Base-by-base conservation (phyloP, 2,888 invertebrate genomes). In the Lottia scabra region DNA sequence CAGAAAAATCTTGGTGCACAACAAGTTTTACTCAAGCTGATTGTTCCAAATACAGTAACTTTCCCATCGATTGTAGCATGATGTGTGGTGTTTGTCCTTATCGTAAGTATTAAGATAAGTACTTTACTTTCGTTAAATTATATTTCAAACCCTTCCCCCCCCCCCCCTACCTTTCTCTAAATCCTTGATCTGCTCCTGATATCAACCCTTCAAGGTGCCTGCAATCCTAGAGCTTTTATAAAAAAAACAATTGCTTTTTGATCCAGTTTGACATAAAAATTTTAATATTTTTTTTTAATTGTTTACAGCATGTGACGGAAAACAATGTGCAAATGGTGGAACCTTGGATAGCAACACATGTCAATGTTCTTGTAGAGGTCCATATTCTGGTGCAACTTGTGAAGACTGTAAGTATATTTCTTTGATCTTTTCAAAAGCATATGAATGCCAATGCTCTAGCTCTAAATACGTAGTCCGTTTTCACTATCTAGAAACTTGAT, bases 321-420 rank as follows among this genome's bases (percentile, higher is more conserved):
- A 79, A 74, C 63, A 70, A 44, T 82, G 82, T 67, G 63, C 68
- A 43, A 82, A 82, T 71, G 81, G 82, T 12, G 82, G 82, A 26
- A 76, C 71, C 3, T 68, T 82, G 2, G 73, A 82, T 43, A 71
- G 77, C 12, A 68, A 68, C 19, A 72, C 81, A 0, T 82, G 82
- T 56, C 48, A 70, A 12, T 82, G 82, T 45, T 65, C 26, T 23
- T 82, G 82, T 65, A 66, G 68, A 12, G 68, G 70, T 62, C 81
- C 81, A 6, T 80, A 80, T 45, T 67, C 70, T 16, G 81, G 81
- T 19, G 71, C 76, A 19, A 80, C 75, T 0, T 82, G 82, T 70
- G 78, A 78, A 70, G 74, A 73, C 38, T 77, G 82, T 82, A 80
- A 68, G 71, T 65, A 10, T 8, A 10, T 23, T 23, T 19, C n/a